phyloP scores from a whole-genome alignment of 2,797 vertebrate genomes.

The Enteromius argenteus region DNA sequence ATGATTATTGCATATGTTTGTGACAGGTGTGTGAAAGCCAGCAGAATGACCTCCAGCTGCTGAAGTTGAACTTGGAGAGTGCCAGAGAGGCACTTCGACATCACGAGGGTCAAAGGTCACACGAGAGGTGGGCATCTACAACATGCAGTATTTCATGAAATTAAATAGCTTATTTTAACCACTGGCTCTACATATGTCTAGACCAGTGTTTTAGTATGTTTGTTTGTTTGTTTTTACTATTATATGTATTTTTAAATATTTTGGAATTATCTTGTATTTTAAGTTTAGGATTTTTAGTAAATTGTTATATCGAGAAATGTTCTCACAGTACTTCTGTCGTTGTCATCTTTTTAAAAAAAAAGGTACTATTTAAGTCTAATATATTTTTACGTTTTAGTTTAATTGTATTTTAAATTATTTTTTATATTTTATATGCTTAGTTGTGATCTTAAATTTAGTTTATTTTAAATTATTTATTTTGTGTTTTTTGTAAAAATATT shows the following conservation, averaged over 20 bases:
- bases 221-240: neutral
- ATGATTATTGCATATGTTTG: neutral
- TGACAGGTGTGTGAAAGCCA: slow-evolving; percentile 87
- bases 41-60: slow-evolving; percentile 84
- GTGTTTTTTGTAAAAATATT: neutral
- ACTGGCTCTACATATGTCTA: neutral
- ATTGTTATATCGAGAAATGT: neutral
- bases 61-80: slow-evolving; percentile 83
- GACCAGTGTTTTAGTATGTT: neutral
- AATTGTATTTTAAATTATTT: neutral
- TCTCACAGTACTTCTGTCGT: neutral
- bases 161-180: neutral
- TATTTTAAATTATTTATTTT: neutral
- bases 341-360: neutral
- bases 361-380: neutral
- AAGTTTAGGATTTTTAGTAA: neutral
- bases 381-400: neutral
- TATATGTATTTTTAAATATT: neutral
- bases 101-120: slow-evolving; percentile 59
- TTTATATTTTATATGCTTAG: neutral
- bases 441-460: neutral
- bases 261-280: neutral
- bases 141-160: neutral
- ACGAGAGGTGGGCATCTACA: slow-evolving; percentile 72
- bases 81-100: slow-evolving; percentile 75